Evolutionary conservation across 2,113 vertebrate species (phyloP).

Genomic region (Sula dactylatra): DNA sequence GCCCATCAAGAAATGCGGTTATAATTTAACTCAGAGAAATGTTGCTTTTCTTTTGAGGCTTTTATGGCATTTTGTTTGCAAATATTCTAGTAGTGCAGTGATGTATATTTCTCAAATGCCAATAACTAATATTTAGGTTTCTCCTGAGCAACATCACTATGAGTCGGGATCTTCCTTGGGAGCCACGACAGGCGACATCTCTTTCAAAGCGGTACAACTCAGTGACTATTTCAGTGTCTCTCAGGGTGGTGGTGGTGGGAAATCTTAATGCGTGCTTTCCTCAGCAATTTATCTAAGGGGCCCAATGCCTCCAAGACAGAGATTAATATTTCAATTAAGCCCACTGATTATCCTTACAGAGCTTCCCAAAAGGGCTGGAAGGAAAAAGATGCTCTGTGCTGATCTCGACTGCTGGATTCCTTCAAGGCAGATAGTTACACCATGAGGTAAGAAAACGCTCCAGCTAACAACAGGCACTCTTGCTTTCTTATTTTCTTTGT

Average conservation of each 20-base stretch:
- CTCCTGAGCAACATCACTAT: not conserved
- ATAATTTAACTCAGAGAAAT: not conserved
- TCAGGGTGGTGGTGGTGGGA: not conserved
- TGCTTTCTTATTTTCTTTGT: constrained; percentile 11
- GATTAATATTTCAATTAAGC: not conserved
- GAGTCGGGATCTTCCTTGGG: not conserved
- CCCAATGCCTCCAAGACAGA: not conserved
- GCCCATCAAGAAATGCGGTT: not conserved
- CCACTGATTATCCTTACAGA: not conserved
- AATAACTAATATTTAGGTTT: not conserved
- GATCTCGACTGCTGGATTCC: not conserved
- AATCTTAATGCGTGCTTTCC: not conserved
- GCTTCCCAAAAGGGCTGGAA: not conserved
- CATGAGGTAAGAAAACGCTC: not conserved
- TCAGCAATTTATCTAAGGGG: not conserved
- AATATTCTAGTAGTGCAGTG: not conserved
- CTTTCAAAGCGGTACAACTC: not conserved
- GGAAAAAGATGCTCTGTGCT: not conserved
- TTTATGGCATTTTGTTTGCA: not conserved
- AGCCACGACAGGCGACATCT: not conserved
- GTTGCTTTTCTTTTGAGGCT: not conserved
- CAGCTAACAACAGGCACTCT: constrained; percentile 5
- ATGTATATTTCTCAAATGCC: not conserved
- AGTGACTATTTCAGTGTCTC: not conserved
- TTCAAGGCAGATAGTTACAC: not conserved